Base-by-base conservation (phyloP, 2,113 vertebrate genomes). In the Anser cygnoides region DNA sequence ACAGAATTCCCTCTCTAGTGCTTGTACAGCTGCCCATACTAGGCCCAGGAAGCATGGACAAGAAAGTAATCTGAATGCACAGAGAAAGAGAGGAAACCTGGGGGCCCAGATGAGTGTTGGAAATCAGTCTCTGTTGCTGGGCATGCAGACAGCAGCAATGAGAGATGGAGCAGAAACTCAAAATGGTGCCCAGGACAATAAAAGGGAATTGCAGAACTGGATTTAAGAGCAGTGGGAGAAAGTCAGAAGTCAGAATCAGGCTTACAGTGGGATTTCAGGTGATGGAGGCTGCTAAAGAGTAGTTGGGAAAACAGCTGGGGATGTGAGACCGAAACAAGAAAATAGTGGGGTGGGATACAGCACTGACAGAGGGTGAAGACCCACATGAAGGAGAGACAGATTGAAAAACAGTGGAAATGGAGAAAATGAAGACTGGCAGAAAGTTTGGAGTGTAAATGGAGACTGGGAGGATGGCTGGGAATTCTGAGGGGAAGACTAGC, bases 1-100 rank as follows among this genome's bases (percentile, higher is more conserved):
- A 77, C 18, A n/a, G 16, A 76, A 74, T 81, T 75, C 63, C 10
- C 22, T 52, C 37, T 79, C 33, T 25, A 16, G 7, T 31, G 52
- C 10, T 68, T 3, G 1, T 37, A 71, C 10, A 44, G 23, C 10
- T 71, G 28, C 15, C 6, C 0, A 0, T 22, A 25, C 5, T 83
- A 62, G 39, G 29, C 28, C 31, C 61, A 65, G 50, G 12, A 67
- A 65, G 44, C 31, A 59, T 7, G 11, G 72, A 57, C 31, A 58
- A 77, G 41, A 44, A 66, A 33, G 10, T 23, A 63, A 46, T 55
- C 63, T 41, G 4, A 50, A 55, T 50, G n/a, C 13, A 81, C 10
- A 85, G 54, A 54, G 31, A 68, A 59, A 54, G 31, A 63, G 72
- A 81, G 31, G 25, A 72, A 21, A 68, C 29, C 19, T 46, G 19